Evolutionary conservation across 2,888 invertebrate species (phyloP).

Genomic region (Syrphus vitripennis): DNA sequence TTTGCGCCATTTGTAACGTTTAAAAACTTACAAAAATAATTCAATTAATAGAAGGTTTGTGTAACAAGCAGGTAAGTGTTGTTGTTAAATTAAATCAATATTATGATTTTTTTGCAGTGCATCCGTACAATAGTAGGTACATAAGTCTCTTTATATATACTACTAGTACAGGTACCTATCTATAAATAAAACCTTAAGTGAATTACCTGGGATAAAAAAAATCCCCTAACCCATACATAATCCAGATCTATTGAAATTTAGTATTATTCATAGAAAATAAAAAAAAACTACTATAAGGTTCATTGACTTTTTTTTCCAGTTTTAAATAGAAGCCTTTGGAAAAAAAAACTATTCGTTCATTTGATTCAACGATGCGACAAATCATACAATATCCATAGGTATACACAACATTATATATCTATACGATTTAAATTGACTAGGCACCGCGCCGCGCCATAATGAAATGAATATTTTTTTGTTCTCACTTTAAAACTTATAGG

Average conservation of each 20-base stretch:
- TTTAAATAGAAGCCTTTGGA: not conserved
- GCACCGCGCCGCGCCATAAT: not conserved
- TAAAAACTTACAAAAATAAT: too few species aligned
- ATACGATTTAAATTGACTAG: not conserved
- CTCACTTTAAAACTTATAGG: too few species aligned
- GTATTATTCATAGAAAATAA: not conserved
- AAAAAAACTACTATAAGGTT: not conserved
- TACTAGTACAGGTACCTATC: too few species aligned
- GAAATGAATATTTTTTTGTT: not conserved
- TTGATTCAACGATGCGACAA: not conserved
- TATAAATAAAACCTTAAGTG: not conserved
- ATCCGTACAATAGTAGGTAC: too few species aligned
- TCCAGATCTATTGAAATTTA: not conserved
- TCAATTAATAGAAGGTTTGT: too few species aligned
- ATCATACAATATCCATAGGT: not conserved
- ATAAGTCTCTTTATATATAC: not conserved
- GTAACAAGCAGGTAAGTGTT: too few species aligned
- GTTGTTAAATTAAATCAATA: not conserved
- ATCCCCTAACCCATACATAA: too few species aligned
- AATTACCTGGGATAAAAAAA: not conserved
- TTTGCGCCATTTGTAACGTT: too few species aligned
- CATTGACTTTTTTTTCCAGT: not conserved
- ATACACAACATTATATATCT: not conserved
- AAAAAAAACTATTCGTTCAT: not conserved
- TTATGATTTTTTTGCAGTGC: not conserved